Conservation (phyloP, 2,113 vertebrate species). For the Parus major region DNA sequence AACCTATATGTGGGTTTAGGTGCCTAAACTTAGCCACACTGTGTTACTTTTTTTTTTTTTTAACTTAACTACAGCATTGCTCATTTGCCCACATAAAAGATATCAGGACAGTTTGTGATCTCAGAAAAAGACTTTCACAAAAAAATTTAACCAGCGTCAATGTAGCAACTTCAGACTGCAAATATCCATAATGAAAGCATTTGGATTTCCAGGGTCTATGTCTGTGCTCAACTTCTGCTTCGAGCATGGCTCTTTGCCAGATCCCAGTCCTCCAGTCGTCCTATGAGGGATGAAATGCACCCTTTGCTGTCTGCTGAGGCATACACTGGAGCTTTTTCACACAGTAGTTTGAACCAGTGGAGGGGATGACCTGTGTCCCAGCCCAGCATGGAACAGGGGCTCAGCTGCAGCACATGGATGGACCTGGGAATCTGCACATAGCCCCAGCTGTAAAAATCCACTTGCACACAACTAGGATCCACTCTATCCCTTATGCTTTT, state of each 20-base stretch:
- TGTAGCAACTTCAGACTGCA: not conserved
- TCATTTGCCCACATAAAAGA: not conserved
- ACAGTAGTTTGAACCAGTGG: not conserved
- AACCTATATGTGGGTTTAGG: not conserved
- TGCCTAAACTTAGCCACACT: not conserved
- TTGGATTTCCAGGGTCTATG: not conserved
- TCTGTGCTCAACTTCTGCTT: not conserved
- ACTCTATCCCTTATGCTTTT: not conserved
- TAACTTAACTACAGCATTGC: not conserved
- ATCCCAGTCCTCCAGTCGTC: not conserved
- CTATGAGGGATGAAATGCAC: not conserved
- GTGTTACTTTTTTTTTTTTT: not conserved
- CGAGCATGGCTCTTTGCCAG: not conserved
- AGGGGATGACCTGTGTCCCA: not conserved
- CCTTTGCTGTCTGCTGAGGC: not conserved
- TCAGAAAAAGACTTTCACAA: not conserved
- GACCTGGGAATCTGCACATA: not conserved
- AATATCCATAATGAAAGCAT: not conserved
- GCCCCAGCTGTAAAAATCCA: not conserved
- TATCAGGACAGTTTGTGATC: not conserved
- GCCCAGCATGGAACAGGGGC: no score
- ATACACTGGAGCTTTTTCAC: rapidly evolving
- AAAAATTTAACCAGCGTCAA: not conserved
- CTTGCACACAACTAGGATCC: not conserved
- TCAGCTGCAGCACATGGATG: not conserved